Evolutionary conservation across 2,113 vertebrate species (phyloP).

Genomic region (Alectura lathami): DNA sequence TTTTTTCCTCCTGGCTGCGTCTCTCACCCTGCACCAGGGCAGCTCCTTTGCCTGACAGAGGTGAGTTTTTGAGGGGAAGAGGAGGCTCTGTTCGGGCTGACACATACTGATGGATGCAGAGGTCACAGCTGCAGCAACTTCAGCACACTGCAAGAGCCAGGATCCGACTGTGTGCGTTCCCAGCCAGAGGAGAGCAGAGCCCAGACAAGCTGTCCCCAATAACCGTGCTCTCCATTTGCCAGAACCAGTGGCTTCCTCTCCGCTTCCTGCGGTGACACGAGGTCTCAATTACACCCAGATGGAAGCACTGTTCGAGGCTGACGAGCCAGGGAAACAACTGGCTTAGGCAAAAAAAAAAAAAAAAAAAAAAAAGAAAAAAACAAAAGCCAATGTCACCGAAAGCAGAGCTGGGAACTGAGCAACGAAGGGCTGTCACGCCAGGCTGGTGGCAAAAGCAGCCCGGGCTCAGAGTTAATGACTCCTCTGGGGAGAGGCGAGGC

Average conservation of each 20-base stretch:
- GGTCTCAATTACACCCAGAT: neutral
- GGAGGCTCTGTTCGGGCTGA: accelerated
- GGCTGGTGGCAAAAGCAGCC: neutral
- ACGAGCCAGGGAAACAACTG: neutral
- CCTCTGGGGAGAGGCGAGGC: neutral
- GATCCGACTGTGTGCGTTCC: neutral
- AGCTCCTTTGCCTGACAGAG: neutral
- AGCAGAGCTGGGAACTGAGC: neutral
- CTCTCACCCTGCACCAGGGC: no score
- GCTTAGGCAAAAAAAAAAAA: neutral
- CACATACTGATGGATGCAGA: neutral
- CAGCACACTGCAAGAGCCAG: neutral
- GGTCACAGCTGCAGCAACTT: neutral
- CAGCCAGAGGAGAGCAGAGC: neutral
- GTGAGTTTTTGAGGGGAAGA: neutral
- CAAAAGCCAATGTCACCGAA: neutral
- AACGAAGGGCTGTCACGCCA: neutral
- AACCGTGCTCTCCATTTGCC: neutral
- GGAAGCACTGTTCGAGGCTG: neutral
- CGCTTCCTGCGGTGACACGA: neutral
- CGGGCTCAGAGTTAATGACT: neutral
- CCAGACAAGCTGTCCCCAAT: neutral
- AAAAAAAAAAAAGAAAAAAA: neutral
- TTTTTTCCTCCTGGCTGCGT: neutral
- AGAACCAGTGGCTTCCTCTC: neutral